These are phyloP conservation scores for cattle (Bos taurus) DNA, from an alignment of 2,113 vertebrate species.

Conservation along the genomic window DNA sequence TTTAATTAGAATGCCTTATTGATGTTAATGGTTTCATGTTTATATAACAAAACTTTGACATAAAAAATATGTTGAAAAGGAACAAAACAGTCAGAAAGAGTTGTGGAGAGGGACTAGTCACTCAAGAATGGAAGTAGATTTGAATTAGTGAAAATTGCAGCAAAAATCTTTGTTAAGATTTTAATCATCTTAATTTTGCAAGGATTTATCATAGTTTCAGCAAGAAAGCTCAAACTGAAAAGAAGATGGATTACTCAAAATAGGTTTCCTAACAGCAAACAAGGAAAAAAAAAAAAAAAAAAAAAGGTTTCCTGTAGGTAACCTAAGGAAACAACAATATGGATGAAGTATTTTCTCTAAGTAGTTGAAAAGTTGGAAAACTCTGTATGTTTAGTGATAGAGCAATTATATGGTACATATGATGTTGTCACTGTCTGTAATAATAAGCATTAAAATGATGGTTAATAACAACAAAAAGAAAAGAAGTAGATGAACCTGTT, in stretches of 20 bases:
- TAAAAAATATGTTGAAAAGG: neutral
- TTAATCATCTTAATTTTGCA: neutral
- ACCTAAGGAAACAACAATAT: neutral
- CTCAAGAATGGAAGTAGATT: neutral
- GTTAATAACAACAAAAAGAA: neutral
- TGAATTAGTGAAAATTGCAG: neutral
- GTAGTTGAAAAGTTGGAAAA: conserved; percentile 1
- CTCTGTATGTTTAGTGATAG: neutral
- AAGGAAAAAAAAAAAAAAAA: too few relatives aligned
- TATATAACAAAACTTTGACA: neutral
- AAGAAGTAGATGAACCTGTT: neutral
- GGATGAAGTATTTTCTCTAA: neutral
- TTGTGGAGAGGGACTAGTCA: neutral
- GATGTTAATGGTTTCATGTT: neutral
- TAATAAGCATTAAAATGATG: conserved; percentile 1
- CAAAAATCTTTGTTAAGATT: conserved; percentile 10
- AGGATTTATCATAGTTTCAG: neutral
- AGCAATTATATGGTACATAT: neutral
- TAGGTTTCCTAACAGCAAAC: neutral
- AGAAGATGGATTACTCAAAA: conserved; percentile 12
- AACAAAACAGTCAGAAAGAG: neutral
- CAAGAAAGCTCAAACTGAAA: neutral
- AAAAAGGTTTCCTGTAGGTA: neutral
- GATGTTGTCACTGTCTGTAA: neutral
- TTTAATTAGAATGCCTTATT: neutral